Conservation (phyloP, 2,888 invertebrate species). For the Serrognathus titanus region DNA sequence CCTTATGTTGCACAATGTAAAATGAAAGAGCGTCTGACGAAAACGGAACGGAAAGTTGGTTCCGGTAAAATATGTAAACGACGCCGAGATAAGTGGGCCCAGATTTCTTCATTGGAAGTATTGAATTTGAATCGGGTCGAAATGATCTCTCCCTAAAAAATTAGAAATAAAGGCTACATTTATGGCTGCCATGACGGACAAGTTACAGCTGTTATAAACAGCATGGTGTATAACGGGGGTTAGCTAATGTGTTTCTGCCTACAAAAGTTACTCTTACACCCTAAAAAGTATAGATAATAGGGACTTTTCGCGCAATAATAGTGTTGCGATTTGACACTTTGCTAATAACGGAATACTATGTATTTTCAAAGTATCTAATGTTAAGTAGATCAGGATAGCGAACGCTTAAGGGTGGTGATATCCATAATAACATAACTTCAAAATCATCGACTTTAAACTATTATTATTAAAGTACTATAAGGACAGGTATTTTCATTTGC, state of each 20-base stretch:
- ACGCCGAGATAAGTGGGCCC: slow-evolving; percentile 14
- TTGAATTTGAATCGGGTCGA: slow-evolving; percentile 11
- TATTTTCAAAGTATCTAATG: too few species aligned
- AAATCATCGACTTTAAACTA: too few species aligned
- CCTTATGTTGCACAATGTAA: too few species aligned
- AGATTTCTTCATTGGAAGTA: slow-evolving; percentile 20
- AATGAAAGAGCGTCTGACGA: not conserved
- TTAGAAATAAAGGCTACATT: slow-evolving; percentile 27
- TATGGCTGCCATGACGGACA: slow-evolving; percentile 21
- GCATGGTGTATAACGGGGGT: slow-evolving; percentile 19
- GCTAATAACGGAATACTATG: too few species aligned
- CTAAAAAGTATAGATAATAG: not conserved
- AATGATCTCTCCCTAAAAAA: slow-evolving; percentile 17
- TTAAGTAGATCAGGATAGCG: too few species aligned
- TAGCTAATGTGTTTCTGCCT: slow-evolving; percentile 7
- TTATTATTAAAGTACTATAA: too few species aligned
- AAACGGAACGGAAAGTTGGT: slow-evolving; percentile 12
- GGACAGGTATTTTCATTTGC: too few species aligned
- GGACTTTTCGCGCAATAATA: too few species aligned
- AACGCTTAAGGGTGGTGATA: too few species aligned
- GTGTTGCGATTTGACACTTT: too few species aligned
- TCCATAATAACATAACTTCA: too few species aligned
- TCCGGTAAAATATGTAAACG: slow-evolving; percentile 24
- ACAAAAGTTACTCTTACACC: not conserved
- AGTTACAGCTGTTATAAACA: slow-evolving; percentile 25